Base-by-base conservation (phyloP, 1,140 invertebrate species). In the Sipha flava region DNA sequence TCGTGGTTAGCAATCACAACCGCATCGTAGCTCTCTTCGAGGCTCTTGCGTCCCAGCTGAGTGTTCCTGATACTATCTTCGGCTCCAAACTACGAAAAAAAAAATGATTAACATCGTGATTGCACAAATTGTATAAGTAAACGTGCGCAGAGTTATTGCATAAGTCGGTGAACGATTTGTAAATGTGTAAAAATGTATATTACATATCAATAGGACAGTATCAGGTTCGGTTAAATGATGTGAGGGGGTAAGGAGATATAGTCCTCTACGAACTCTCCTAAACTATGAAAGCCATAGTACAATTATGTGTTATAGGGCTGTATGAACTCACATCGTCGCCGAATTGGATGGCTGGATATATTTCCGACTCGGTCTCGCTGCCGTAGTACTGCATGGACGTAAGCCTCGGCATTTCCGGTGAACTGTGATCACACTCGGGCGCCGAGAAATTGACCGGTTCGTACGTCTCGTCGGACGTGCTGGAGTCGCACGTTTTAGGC, bases 1-100 rank as follows among this genome's bases (percentile, higher is more conserved):
- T 94, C 92, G 83, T 94, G 93, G 87, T 95, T 95, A 45, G 93
- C 93, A n/a, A 93, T 91, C 49, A 94, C 90, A 2, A 95, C 93
- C 52, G 93, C 93, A 1, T 92, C 92, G 83, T 95, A 95, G 86
- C 94, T 94, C 83, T 94, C 93, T 84, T 95, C 93, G 40, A 95
- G 87, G 84, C 90, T 94, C 83, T 90, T 91, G 84, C 94, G 92
- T 64, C 94, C 91, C 93, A 90, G 84, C 92, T 88, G 75, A 90
- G 91, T 84, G 93, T 92, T 82, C 91, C 88, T 49, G 1, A 75
- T 73, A 7, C 75, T 49, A n/a, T 79, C 64, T 70, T 75, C 52
- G 18, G 52, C 49, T 31, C 52, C 59, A 0, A 59, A 79, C 54
- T 66, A 37, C 23, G 70, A 73, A 21, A 26, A 37, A 62, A 49